Base-by-base conservation (phyloP, 2,888 invertebrate species). In the Yponomeuta evonymella region DNA sequence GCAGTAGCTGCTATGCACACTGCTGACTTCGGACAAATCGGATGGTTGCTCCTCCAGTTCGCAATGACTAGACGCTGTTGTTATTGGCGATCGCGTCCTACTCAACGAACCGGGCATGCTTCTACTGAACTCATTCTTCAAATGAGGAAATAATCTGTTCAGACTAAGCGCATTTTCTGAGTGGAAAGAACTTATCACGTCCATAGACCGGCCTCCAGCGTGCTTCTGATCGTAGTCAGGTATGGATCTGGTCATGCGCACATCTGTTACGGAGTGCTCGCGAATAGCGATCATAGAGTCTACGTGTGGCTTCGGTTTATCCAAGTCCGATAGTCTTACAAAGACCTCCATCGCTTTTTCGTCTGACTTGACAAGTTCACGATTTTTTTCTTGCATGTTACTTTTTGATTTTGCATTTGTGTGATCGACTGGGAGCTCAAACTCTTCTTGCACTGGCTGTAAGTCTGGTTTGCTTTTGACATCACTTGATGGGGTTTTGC, bases 251-350 rank as follows among this genome's bases (percentile, higher is more conserved):
- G 94, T 94, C 94, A 95, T 95, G 64, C 95, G 89, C 65, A 93
- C 90, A 30, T 92, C 81, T n/a, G 81, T 73, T 63, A 76, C 73
- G 72, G 78, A 79, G 76, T 82, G 74, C 74, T 85, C 75, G 75
- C 81, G 73, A 75, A 84, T 73, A 15, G 74, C 75, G 33, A 23
- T 23, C n/a, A 30, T 33, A 3, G 48, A 30, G 30, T 70, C 83
- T 0, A 84, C 83, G 43, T 93, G 93, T 68, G 92, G 85, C 71
- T 93, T 93, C 62, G 87, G 81, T 77, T 95, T 95, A 81, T 97
- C 96, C 83, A 97, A 92, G 81, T 97, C 97, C 1, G 97, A 97
- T 9, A 97, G 88, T 79, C 95, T 95, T 0, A 97, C 97, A 80
- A 96, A 96, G 71, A 90, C 87, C 75, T 88, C 87, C 15, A 77